Conservation (phyloP, 1,140 invertebrate species). For the Forficula auricularia region DNA sequence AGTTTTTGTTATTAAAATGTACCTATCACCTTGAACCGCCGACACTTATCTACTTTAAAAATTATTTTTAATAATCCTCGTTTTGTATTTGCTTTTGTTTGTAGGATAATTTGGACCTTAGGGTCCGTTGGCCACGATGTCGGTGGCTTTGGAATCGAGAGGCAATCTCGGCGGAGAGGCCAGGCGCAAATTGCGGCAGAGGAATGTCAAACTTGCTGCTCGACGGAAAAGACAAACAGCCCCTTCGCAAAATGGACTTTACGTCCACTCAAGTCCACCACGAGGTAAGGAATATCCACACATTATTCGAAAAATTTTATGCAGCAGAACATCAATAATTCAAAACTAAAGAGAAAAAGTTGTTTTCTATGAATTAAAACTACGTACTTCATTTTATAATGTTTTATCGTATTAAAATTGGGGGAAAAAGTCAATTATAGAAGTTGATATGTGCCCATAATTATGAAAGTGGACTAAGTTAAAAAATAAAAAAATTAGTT, state of each 20-base stretch:
- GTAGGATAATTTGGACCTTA: too few species aligned
- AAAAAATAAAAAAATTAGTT: too few species aligned
- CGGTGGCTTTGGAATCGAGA: background rate
- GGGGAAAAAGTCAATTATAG: background rate
- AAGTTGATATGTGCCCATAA: background rate
- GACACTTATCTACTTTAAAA: too few species aligned
- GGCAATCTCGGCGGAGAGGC: background rate
- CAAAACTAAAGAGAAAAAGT: background rate
- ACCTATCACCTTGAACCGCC: too few species aligned
- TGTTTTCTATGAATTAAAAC: background rate
- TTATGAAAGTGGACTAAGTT: too few species aligned
- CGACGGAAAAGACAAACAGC: background rate
- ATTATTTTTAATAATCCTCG: too few species aligned
- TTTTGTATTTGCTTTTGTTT: too few species aligned
- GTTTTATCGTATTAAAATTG: background rate
- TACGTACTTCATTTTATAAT: background rate
- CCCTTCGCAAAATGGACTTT: conserved; percentile 15
- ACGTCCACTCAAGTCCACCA: conserved; percentile 21
- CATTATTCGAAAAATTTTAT: background rate
- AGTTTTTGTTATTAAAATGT: too few species aligned
- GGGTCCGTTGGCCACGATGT: background rate
- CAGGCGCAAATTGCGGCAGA: too few species aligned
- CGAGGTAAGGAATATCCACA: conserved; percentile 14
- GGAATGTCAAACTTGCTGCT: too few species aligned
- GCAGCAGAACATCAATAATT: background rate